A percentile compares a stretch with the other conserved stretches of the same genome.
These are phyloP conservation scores for Scrobipalpa costella DNA, from an alignment of 2,888 invertebrate genomes.

Conservation along the genomic window DNA sequence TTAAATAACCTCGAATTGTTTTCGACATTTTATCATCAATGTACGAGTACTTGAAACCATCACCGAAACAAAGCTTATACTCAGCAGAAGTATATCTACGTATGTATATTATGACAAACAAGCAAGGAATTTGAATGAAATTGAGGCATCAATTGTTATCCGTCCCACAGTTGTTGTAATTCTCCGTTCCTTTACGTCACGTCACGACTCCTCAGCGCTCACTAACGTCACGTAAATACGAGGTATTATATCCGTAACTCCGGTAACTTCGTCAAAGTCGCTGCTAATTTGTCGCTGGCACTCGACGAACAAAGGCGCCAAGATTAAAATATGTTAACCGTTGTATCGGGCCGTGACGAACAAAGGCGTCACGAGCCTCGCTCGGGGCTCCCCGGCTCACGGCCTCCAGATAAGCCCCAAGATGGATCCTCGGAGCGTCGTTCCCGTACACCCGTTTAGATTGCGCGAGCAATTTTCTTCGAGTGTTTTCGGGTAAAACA, in stretches of 20 bases:
- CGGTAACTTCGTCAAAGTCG: constrained; percentile 56
- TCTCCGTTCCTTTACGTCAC: no score
- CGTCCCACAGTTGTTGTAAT: not conserved
- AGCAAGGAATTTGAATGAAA: not conserved
- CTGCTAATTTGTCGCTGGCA: constrained; percentile 53
- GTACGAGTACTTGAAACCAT: not conserved
- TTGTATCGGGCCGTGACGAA: constrained; percentile 52
- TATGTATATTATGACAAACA: not conserved
- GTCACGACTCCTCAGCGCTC: not conserved
- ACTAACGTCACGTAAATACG: constrained; percentile 7
- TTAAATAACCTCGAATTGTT: not conserved
- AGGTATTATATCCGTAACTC: constrained; percentile 47
- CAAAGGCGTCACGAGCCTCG: constrained; percentile 56
- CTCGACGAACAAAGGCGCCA: constrained; percentile 55
- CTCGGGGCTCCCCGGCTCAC: constrained; percentile 13
- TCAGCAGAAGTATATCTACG: not conserved
- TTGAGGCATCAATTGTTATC: not conserved
- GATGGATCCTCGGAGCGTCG: constrained; percentile 55
- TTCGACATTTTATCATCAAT: not conserved
- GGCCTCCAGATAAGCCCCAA: constrained; percentile 57
- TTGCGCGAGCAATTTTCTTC: constrained; percentile 56
- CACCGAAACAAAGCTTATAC: not conserved
- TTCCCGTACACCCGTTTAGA: constrained; percentile 56
- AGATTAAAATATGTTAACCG: constrained; percentile 65
- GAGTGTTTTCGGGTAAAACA: constrained; percentile 57